Evolutionary conservation across 2,797 vertebrate species (phyloP), one percentile per base, ranked within the genome.

Genomic region (Siniperca scherzeri): DNA sequence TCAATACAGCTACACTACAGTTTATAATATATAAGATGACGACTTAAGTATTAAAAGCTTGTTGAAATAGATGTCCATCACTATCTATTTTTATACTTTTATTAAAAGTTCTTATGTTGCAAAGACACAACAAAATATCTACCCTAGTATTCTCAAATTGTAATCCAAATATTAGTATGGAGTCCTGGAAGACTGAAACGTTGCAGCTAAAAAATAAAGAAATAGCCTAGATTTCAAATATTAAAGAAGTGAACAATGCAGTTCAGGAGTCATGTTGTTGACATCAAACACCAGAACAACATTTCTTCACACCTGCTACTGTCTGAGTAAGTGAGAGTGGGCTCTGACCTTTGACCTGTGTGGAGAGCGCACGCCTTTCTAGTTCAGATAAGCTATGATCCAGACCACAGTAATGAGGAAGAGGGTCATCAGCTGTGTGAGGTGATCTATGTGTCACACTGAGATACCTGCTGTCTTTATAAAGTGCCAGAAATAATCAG

Each of bases 291-390:
- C n/a, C 38, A 38, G 7, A 76, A 53, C 13, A 75, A 50, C 30
- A 46, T 70, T 65, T 82, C 75, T 50, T 64, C 82, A 83, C 93
- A 94, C 86, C 92, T 94, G 93, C 90, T 89, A 64, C 93, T 60
- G 44, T 85, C 81, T 80, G 57, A 82, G 70, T 40, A 67, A 79
- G 60, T 76, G 70, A 70, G 46, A 74, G 22, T 36, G 67, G 12
- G 36, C 64, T 85, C 42, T 89, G 80, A 93, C 83, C 87, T 82
- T 50, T 89, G 84, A 83, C 87, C 76, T 82, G 40, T 73, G n/a
- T 3, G 36, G 73, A 56, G 77, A 78, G 8, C 27, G 80, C 14
- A 50, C 0, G 1, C 25, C 77, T 53, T 50, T 66, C 42, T 7
- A 2, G 70, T 70, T 77, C 74, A 72, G 52, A 56, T 74, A 60